These are phyloP conservation scores for Turritopsis dohrnii DNA, from an alignment of 30 jellyfish, hydroid and myxozoan species.

Conservation along the genomic window DNA sequence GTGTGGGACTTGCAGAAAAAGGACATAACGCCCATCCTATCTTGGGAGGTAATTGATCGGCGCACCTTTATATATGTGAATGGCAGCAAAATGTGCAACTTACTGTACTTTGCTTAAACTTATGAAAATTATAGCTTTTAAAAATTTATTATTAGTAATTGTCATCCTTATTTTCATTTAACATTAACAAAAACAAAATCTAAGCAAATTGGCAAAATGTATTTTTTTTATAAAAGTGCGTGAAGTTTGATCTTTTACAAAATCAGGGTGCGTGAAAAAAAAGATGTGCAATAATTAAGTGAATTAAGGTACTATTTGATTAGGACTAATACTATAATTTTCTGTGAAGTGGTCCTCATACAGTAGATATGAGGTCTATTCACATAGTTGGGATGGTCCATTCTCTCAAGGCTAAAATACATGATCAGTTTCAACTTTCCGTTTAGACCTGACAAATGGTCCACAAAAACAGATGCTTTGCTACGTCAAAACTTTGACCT, in stretches of 20 bases:
- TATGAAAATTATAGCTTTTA: not conserved
- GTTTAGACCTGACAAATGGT: not conserved
- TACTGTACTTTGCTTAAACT: too few relatives aligned
- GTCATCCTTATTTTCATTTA: not conserved
- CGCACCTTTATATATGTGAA: not conserved
- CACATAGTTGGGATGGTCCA: not conserved
- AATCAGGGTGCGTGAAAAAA: not conserved
- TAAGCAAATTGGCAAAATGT: not conserved
- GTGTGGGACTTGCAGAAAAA: constrained; percentile 31
- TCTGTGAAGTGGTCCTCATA: not conserved
- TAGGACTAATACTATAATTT: not conserved
- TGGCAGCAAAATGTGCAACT: not conserved
- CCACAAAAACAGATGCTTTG: not conserved
- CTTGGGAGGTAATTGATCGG: constrained; percentile 6
- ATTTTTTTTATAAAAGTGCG: not conserved
- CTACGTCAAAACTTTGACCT: not conserved
- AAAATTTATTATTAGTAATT: too few relatives aligned
- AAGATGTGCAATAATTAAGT: not conserved
- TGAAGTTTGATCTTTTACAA: not conserved
- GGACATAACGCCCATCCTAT: constrained; percentile 7
- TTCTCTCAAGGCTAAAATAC: not conserved
- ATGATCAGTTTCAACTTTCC: not conserved
- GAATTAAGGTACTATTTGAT: not conserved
- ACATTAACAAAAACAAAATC: not conserved
- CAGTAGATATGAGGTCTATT: not conserved